Base-by-base conservation (phyloP, 2,888 invertebrate species). In the Eupithecia dodoneata region DNA sequence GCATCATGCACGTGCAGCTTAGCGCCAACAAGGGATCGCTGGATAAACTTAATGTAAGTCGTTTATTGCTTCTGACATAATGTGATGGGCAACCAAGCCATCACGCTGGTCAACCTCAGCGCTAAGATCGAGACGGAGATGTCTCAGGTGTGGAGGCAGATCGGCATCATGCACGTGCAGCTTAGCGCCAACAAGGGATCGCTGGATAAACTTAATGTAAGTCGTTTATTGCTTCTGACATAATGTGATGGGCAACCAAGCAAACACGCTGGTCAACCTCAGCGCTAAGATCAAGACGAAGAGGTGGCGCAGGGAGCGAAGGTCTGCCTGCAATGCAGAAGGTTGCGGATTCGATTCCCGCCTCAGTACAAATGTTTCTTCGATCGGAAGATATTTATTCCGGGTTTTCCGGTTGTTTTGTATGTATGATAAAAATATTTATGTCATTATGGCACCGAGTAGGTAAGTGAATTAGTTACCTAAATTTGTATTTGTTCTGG, bases 121-220 rank as follows among this genome's bases (percentile, higher is more conserved):
- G 92, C 96, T 0, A 97, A 97, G 86, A 96, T 98, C 87, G 98
- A 98, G 84, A 95, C 96, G 15, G 98, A 98, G 88, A 97, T 98
- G 89, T 96, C 97, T 81, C 97, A 98, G 89, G 98, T 98, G 18
- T 98, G 98, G 98, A 95, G 98, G 42, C 98, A 98, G 90, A 98
- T 98, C 83, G 98, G 98, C 81, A 97, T 97, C 76, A 98, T 98
- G 97, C 97, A 97, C 89, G 97, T 97, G 85, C 98, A 98, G 88
- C 96, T 98, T 86, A 96, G 96, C 49, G 96, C 97, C 78, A 98
- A 97, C 87, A 97, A 97, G 71, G 96, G 96, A 65, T 96, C 97
- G 3, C 91, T 98, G n/a, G 97, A 97, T 79, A 96, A 97, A 82
- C 96, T 98, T 63, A 94, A 94, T 70, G 95, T 95, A 80, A 89